A percentile compares a stretch with the other conserved stretches of the same genome.
Conservation (phyloP, 2,797 vertebrate species). For the Otus scops region DNA sequence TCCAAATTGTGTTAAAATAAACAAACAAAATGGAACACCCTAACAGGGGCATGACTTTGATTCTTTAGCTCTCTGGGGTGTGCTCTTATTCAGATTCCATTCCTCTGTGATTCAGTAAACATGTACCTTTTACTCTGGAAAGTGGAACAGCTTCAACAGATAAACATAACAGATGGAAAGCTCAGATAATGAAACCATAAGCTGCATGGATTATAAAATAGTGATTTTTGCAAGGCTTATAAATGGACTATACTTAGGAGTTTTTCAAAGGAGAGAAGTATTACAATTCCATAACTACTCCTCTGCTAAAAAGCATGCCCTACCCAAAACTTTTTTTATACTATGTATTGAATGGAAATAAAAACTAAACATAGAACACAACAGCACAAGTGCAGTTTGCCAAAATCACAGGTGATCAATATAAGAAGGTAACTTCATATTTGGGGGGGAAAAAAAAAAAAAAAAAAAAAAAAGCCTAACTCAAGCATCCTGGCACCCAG, state of each 20-base stretch:
- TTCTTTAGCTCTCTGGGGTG: not conserved
- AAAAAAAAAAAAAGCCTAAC: no score
- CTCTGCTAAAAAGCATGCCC: not conserved
- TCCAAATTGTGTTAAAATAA: not conserved
- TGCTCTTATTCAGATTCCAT: not conserved
- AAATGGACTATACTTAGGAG: not conserved
- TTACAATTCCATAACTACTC: not conserved
- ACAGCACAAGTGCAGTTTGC: not conserved
- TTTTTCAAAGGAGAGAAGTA: not conserved
- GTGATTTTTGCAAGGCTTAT: not conserved
- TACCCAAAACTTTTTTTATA: not conserved
- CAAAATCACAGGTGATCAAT: rapidly evolving
- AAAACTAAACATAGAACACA: not conserved
- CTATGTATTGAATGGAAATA: not conserved
- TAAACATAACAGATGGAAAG: not conserved
- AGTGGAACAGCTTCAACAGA: not conserved
- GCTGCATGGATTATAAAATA: not conserved
- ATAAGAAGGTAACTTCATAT: not conserved
- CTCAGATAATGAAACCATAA: not conserved
- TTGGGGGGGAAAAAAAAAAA: not conserved
- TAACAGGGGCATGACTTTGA: not conserved
- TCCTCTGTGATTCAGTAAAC: not conserved
- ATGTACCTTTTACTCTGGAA: not conserved
- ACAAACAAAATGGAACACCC: not conserved
- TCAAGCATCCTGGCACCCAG: not conserved